Conservation (phyloP, 2,113 vertebrate species). For the Chaetops frenatus region DNA sequence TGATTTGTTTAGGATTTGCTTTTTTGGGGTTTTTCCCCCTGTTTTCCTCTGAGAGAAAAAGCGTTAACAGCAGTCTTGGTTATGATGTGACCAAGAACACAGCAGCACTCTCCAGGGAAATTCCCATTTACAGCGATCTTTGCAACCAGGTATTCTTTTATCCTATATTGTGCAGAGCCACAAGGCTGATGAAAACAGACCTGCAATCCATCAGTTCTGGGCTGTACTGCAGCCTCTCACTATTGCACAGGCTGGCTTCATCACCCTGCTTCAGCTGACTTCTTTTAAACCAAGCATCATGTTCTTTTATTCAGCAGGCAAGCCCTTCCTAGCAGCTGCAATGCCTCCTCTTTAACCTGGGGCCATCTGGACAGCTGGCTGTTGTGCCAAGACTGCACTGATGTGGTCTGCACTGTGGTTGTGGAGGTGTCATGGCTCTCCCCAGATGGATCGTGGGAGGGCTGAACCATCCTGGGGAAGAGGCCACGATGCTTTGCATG, state of each 20-base stretch:
- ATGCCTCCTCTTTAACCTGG: background rate
- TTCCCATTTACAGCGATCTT: background rate
- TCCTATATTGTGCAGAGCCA: background rate
- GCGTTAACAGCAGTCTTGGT: background rate
- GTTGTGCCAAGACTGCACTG: background rate
- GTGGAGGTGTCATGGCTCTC: background rate
- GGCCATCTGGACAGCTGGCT: background rate
- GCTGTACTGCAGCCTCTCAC: background rate
- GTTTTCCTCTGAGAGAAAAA: background rate
- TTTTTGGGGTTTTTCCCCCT: too few relatives aligned
- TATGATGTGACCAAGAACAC: background rate
- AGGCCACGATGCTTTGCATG: accelerated
- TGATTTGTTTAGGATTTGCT: background rate
- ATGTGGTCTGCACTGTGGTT: background rate
- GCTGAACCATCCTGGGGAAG: background rate
- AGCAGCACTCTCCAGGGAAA: background rate
- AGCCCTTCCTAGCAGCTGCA: background rate
- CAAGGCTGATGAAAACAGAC: background rate
- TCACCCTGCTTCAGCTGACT: background rate
- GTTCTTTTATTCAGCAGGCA: background rate
- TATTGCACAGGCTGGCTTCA: background rate
- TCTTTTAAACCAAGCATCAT: background rate
- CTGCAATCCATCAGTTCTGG: background rate
- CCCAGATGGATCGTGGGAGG: background rate
- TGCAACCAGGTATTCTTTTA: background rate